Conservation (phyloP, 2,113 vertebrate genomes). For the Scatophagus argus region DNA sequence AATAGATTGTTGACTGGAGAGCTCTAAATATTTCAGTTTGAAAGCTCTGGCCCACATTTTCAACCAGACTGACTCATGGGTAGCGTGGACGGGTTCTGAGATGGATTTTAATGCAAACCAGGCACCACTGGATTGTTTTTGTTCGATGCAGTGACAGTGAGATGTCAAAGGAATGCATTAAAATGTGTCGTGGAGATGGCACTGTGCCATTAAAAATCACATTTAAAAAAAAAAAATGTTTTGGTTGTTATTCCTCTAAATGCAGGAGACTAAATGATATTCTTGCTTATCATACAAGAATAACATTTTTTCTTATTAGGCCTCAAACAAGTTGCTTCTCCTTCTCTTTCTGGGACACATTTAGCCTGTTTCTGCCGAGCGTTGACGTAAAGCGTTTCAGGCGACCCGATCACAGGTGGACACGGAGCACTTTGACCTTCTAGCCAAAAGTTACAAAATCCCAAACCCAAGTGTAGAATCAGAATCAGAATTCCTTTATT, state of each 20-base stretch:
- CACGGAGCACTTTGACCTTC: too few species aligned
- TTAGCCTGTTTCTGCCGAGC: too few species aligned
- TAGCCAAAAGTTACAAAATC: too few species aligned
- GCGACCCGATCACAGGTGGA: too few species aligned
- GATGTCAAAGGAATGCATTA: slow-evolving; percentile 4
- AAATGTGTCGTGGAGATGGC: slow-evolving; percentile 21
- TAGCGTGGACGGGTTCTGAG: not conserved
- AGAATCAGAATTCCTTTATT: too few species aligned
- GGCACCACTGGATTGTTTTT: not conserved
- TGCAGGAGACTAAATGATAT: not conserved
- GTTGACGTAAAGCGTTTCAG: too few species aligned
- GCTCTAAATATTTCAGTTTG: too few species aligned
- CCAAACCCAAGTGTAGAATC: too few species aligned
- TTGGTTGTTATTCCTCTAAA: not conserved
- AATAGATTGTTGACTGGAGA: not conserved
- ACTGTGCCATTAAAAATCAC: too few species aligned
- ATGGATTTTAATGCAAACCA: not conserved
- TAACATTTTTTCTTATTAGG: too few species aligned
- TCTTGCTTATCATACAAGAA: not conserved
- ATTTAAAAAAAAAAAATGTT: not conserved
- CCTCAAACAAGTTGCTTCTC: too few species aligned
- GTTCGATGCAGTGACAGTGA: not conserved
- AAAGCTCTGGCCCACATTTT: not conserved
- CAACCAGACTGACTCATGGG: not conserved
- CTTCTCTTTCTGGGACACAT: too few species aligned